Base-by-base conservation (phyloP, 1,140 invertebrate species). In the Drosophila kohkoa region DNA sequence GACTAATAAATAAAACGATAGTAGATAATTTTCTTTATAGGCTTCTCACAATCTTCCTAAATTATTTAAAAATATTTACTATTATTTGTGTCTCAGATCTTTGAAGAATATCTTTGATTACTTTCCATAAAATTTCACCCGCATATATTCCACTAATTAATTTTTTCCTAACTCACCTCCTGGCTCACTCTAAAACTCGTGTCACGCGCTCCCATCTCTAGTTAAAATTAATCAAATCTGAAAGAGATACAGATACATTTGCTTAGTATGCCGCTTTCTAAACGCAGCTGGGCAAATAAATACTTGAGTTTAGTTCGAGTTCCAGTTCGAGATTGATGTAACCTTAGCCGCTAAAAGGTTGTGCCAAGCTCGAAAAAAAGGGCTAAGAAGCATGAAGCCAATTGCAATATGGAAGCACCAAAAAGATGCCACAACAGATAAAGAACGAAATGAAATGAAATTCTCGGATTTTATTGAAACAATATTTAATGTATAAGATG, bases 311-410 rank as follows among this genome's bases (percentile, higher is more conserved):
- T 65, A 68, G 83, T 83, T 51, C 60, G 58, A 63, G 68, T 66
- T 59, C 46, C 1, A 16, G 16, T 25, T 25, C 3, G 20, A 60
- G 43, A 67, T 72, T 69, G 80, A 68, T 80, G 83, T 88, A 87
- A 87, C 70, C 66, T 87, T 88, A 87, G 83, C 74, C 72, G 80
- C 83, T 83, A 83, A 87, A 87, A 89, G 83, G 70, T 72, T 88
- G 66, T 45, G 73, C 28, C 62, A 55, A 64, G 54, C 6, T 60
- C 7, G 5, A 75, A 76, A 25, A 25, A 25, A 25, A 72, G 73
- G 76, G 76, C 71, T 69, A 77, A 60, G 32, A 16, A 30, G 41
- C 20, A 35, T n/a, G 72, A 81, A 76, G 55, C 67, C 80, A 82
- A 82, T 79, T 69, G 54, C 28, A 58, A 35, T 48, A 46, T 46